These are phyloP conservation scores for Agapornis canus DNA, from an alignment of 2,797 vertebrate genomes.

Conservation along the genomic window DNA sequence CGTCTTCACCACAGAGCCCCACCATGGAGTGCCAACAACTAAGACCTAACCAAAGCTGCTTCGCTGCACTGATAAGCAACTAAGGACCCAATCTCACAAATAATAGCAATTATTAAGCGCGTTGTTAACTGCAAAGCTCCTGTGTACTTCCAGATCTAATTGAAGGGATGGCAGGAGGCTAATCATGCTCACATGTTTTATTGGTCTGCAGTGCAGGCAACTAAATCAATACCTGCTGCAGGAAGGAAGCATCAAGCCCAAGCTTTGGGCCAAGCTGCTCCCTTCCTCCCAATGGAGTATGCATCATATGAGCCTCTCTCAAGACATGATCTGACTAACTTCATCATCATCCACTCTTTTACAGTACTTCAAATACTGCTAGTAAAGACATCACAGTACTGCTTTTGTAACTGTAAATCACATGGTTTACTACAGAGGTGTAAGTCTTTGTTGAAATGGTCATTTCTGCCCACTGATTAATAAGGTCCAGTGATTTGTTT, in stretches of 20 bases:
- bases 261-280: not conserved
- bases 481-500: not conserved
- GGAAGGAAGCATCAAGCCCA: not conserved
- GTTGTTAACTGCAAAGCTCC: not conserved
- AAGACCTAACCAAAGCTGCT: not conserved
- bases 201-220: not conserved
- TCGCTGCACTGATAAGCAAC: not conserved
- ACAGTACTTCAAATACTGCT: not conserved
- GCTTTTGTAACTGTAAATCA: not conserved
- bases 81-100: not conserved
- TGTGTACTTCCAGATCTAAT: not conserved
- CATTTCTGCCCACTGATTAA: not conserved
- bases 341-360: not conserved
- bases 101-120: not conserved
- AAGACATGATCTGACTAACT: not conserved
- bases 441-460: not conserved
- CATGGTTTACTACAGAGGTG: not conserved
- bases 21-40: accelerated
- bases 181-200: not conserved
- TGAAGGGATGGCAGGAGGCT: not conserved
- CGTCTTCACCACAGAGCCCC: not conserved
- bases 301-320: not conserved
- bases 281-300: not conserved
- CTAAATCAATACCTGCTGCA: not conserved
- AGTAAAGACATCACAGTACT: not conserved